Percentiles rank a stretch among this genome's conserved stretches.
Conservation (phyloP, 2,797 vertebrate species). For the Caiman crocodilus region DNA sequence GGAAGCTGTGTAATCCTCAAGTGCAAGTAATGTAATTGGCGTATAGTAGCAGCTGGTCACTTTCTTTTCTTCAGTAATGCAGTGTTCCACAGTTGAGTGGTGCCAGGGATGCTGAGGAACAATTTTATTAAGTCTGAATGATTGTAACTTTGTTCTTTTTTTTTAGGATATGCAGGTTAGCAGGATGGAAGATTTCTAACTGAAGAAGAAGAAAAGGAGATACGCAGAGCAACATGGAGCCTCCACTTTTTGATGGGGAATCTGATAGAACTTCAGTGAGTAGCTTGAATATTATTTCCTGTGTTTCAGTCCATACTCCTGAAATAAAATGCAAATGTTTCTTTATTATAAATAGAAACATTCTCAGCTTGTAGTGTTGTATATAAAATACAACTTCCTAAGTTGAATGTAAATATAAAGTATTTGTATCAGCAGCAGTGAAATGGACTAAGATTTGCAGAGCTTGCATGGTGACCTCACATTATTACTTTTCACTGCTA, state of each 20-base stretch:
- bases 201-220: background rate
- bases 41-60: background rate
- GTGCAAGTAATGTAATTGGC: fast-evolving
- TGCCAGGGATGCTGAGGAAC: too few relatives aligned
- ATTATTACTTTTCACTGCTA: background rate
- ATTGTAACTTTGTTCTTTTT: slow-evolving; percentile 28
- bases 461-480: background rate
- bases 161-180: slow-evolving; percentile 44
- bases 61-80: fast-evolving
- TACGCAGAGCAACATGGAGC: slow-evolving; percentile 76
- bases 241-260: slow-evolving; percentile 70
- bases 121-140: background rate
- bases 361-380: too few relatives aligned
- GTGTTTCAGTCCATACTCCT: background rate
- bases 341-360: too few relatives aligned
- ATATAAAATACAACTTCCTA: too few relatives aligned
- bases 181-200: slow-evolving; percentile 71
- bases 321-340: too few relatives aligned
- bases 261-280: slow-evolving; percentile 78
- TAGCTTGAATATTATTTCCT: slow-evolving; percentile 30
- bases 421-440: background rate
- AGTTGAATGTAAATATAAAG: too few relatives aligned
- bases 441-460: background rate
- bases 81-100: too few relatives aligned
- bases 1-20: background rate